Percentiles rank a stretch among this genome's conserved stretches.
Conservation (phyloP, 2,888 invertebrate genomes). For the Papilio elwesi region DNA sequence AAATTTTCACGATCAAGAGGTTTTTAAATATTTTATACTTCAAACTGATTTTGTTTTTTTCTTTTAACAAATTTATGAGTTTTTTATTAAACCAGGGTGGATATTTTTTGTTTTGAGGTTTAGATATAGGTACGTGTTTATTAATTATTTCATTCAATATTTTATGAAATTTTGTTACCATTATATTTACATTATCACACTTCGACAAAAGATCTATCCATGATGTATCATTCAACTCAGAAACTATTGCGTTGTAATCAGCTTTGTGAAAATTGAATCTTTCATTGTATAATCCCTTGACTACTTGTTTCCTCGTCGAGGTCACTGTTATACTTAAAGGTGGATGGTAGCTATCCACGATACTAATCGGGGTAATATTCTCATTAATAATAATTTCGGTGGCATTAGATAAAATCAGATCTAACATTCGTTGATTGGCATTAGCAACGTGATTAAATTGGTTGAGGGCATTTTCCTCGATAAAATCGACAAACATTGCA, state of each 20-base stretch:
- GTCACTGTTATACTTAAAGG: no score
- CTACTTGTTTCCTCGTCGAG: no score
- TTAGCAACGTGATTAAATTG: slow-evolving; percentile 1
- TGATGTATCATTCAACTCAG: no score
- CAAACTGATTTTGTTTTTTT: no score
- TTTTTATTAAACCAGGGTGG: no score
- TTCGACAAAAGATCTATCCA: not conserved
- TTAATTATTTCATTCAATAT: not conserved
- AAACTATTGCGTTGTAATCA: no score
- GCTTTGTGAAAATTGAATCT: no score
- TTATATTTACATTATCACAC: not conserved
- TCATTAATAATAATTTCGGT: not conserved
- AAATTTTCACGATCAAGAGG: not conserved
- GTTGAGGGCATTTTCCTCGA: not conserved
- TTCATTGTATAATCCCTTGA: no score
- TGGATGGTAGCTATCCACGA: slow-evolving; percentile 4
- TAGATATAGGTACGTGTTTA: slow-evolving; percentile 7
- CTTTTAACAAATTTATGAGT: no score
- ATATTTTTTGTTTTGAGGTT: not conserved
- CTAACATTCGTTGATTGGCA: not conserved
- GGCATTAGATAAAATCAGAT: not conserved
- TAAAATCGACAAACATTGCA: slow-evolving; percentile 10
- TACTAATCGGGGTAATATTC: not conserved
- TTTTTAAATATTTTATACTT: slow-evolving; percentile 11
- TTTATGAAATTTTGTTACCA: not conserved